Evolutionary conservation across 2,797 vertebrate species (phyloP), one percentile per base, ranked within the genome.

Genomic region (Hemibagrus guttatus): DNA sequence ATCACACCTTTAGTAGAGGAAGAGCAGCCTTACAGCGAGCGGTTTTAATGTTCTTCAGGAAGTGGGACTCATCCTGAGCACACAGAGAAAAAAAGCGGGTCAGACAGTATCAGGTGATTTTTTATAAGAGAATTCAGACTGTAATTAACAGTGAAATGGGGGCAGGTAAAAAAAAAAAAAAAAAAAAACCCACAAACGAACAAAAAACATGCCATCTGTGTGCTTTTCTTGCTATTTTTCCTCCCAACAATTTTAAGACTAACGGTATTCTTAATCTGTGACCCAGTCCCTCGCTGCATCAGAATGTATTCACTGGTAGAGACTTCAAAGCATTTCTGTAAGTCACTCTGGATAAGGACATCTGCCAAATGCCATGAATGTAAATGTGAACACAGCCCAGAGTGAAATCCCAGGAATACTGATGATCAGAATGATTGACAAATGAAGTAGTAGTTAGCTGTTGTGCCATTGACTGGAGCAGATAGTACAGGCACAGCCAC

Each of bases 31-130:
- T 97, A 89, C 97, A 99, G 58, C 98, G 97, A 42, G 96, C 98
- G 0, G 98, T 99, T 95, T 97, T 99, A 16, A 95, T 93, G 89
- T 99, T 99, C 94, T 99, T 99, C 89, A 99, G 93, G 90, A 98
- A 99, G 94, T 99, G 98, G 84, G 97, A 99, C 91, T 99, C 98
- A 90, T 99, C 98, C 98, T 99, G 92, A 56, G 52, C 13, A 71
- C 58, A 64, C 28, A 71, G 0, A 71, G 86, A 12, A 23, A 12
- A 19, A 3, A 79, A 59, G 5, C 12, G 6, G 56, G 78, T 80
- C 78, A 78, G 52, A 35, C 52, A 21, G 9, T 2, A 78, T 58
- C 28, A 79, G 54, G 21, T 2, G 1, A 54, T 75, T 75, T 74
- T 75, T 19, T 8, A 54, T 28, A 75, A n/a, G 52, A n/a, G 72